Evolutionary conservation across 2,797 vertebrate genomes (phyloP), one percentile per base, ranked within the genome.

Genomic region (Silurus lanzhouensis): DNA sequence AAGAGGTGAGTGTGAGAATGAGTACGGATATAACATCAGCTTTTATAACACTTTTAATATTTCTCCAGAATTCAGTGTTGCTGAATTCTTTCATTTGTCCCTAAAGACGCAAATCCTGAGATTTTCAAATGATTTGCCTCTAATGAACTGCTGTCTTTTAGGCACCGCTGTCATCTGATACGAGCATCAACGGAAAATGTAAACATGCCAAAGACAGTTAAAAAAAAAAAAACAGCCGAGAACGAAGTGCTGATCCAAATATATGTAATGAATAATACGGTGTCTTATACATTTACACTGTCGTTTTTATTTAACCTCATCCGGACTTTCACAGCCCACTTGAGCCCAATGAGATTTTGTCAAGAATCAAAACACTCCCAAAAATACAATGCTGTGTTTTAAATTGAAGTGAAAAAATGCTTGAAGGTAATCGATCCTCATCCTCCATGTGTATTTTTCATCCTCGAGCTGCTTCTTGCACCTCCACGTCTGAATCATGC

Each of bases 201-300:
- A 81, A 19, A 61, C 48, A 52, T 38, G 15, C 12, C 38, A 60
- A 60, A 38, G 4, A 38, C 38, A 38, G 31, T 38, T 31, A 80
- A 22, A 63, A 71, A 71, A 71, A 15, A 20, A 61, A 38, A 19
- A 1, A 70, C 17, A 22, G 20, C 20, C 13, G 31, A 55, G 46
- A 58, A 20, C 19, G 31, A 61, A 83, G 58, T 72, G 55, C 55
- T 14, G 8, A 6, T 61, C 31, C 55, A 61, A 27, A 61, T 72
- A 57, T 83, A 52, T 84, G 76, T 70, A 79, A 79, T 71, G 60
- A 79, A 38, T 60, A 86, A 79, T 68, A 66, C 55, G 1, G 31
- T 17, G 27, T 64, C 38, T 15, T 63, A 9, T 52, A 46, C n/a
- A 8, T 68, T 74, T 58, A 10, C 17, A 55, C 15, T 27, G 22